A percentile compares a stretch with the other conserved stretches of the same genome.
These are phyloP conservation scores for Picus viridis DNA, from an alignment of 2,797 vertebrate genomes.

Conservation along the genomic window DNA sequence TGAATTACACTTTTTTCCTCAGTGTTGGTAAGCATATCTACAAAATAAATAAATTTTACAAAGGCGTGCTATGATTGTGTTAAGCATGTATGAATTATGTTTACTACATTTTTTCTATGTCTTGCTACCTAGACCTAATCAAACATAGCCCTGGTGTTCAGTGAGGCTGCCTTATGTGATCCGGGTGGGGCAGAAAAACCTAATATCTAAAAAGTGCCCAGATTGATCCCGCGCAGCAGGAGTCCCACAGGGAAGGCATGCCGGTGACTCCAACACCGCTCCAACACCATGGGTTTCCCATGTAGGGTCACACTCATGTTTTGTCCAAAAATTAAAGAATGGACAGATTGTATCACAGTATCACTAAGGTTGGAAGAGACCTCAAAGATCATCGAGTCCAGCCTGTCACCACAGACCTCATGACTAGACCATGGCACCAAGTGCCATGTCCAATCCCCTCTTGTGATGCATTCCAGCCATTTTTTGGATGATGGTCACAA, in stretches of 20 bases:
- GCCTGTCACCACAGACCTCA: too few species aligned
- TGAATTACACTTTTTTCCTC: slow-evolving; percentile 34
- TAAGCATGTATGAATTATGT: slow-evolving; percentile 38
- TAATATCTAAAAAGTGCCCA: not conserved
- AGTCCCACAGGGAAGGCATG: rapidly evolving
- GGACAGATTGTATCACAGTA: not conserved
- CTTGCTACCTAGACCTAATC: not conserved
- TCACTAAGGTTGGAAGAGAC: too few species aligned
- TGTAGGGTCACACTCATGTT: not conserved
- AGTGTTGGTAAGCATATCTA: slow-evolving; percentile 46
- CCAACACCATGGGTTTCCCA: rapidly evolving
- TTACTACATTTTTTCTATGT: not conserved
- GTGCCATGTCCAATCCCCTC: too few species aligned
- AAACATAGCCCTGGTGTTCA: not conserved
- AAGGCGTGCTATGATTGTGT: slow-evolving; percentile 43
- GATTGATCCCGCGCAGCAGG: not conserved
- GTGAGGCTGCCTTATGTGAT: not conserved
- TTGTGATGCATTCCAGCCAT: not conserved
- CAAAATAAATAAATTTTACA: slow-evolving; percentile 64
- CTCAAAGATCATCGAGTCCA: too few species aligned
- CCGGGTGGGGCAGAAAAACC: not conserved
- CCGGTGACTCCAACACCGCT: not conserved
- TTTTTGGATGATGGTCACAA: not conserved
- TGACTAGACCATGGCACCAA: too few species aligned
- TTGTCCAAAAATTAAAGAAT: not conserved